Base-by-base conservation (phyloP, 2,888 invertebrate genomes). In the Drosophila vallismaia region DNA sequence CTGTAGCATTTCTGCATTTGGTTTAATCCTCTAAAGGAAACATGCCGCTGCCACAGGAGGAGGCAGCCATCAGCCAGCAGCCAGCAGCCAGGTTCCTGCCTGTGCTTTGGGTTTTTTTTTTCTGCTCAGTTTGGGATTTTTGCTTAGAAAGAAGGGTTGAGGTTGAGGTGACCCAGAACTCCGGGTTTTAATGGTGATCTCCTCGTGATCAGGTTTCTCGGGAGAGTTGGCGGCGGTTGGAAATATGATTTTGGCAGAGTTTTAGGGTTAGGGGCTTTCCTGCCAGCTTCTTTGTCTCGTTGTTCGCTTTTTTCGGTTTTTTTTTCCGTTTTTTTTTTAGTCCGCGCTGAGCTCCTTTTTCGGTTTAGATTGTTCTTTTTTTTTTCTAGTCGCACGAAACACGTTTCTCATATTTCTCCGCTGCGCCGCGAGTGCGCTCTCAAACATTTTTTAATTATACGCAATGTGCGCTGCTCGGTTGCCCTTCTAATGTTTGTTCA, bases 341-440 rank as follows among this genome's bases (percentile, higher is more conserved):
- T 52, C 42, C 6, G 7, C 14, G 40, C 12, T 40, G 12, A 10
- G 33, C 33, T 33, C 26, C 55, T 50, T 53, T 29, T 4, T 45
- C 28, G 28, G 4, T 48, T 54, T 52, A 46, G 56, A 19, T 58
- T 42, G 12, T 14, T 33, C 12, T 6, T 60, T 49, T 54, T 6
- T 60, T 49, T 54, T 71, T 71, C 71, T 71, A 71, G 63, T 71
- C 71, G 19, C 45, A 71, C n/a, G n/a, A 46, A 82, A 86, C 86
- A 64, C 81, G 86, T 84, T 86, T 86, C 85, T 86, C 85, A 86
- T 72, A 83, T 85, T 85, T 85, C 79, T 24, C 14, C 33, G 40
- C 40, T 51, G 9, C 57, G 40, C 52, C 49, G 53, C 58, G 60
- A 57, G 56, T 60, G 40, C 40, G 45, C 49, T 59, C 49, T 59